Conservation (phyloP, 2,113 vertebrate genomes). For the Poeciliopsis turrubarensis region DNA sequence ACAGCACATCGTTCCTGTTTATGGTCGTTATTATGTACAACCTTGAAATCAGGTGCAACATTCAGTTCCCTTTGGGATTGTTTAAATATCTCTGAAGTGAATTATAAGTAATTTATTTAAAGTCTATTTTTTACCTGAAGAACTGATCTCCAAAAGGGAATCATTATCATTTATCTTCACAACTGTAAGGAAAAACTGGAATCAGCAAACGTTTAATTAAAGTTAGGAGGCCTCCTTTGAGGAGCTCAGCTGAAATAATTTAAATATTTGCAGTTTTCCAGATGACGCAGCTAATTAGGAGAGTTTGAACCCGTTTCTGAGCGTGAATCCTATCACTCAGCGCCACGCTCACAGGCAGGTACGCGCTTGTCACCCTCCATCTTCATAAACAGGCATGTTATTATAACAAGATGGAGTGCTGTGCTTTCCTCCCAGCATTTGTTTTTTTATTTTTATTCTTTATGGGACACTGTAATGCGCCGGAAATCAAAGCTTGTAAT, state of each 20-base stretch:
- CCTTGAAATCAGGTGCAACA: too few relatives aligned
- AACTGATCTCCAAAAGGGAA: neutral
- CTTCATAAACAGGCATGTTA: conserved; percentile 91
- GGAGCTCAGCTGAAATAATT: neutral
- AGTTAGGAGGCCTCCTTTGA: neutral
- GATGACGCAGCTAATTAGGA: conserved; percentile 52
- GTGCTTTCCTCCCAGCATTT: conserved; percentile 41
- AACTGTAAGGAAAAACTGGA: neutral
- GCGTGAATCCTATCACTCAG: conserved; percentile 57
- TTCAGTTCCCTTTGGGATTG: too few relatives aligned
- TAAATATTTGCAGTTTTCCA: conserved; percentile 24
- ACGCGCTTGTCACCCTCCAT: conserved; percentile 72
- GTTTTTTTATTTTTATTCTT: conserved; percentile 29
- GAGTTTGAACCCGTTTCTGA: conserved; percentile 17
- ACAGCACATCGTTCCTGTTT: too few relatives aligned
- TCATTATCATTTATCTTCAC: neutral
- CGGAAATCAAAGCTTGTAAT: conserved; percentile 72
- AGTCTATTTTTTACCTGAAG: neutral
- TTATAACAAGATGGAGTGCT: conserved; percentile 77
- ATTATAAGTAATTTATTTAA: neutral
- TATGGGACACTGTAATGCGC: conserved; percentile 54
- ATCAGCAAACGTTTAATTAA: neutral
- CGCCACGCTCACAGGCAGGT: conserved; percentile 62
- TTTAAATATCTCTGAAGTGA: too few relatives aligned
- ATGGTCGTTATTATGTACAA: too few relatives aligned